These are phyloP conservation scores for Periplaneta americana DNA, from an alignment of 1,140 invertebrate species.

Conservation along the genomic window DNA sequence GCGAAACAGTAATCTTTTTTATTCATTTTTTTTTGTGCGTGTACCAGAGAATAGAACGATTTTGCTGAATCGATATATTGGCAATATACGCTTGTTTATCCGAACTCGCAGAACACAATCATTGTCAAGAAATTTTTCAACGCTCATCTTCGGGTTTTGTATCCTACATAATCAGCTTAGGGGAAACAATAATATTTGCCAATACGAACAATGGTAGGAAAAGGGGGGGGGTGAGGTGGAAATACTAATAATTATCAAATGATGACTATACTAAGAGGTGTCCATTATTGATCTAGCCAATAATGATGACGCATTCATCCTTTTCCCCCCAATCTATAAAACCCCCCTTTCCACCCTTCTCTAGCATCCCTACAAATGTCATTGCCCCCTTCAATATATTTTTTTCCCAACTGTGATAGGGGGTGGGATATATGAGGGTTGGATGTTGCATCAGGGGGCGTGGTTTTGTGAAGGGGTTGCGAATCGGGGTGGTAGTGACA, in stretches of 20 bases:
- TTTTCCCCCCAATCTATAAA: not conserved
- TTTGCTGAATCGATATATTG: not conserved
- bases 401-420: not conserved
- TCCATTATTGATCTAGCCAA: not conserved
- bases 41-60: not conserved
- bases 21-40: not conserved
- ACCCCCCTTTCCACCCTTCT: not conserved
- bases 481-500: not conserved
- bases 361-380: not conserved
- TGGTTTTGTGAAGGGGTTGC: not conserved
- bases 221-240: too few species aligned
- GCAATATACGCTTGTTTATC: not conserved
- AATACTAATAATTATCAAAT: not conserved
- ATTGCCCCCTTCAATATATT: not conserved
- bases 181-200: not conserved
- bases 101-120: not conserved
- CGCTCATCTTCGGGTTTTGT: not conserved
- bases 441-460: not conserved
- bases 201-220: not conserved
- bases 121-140: not conserved
- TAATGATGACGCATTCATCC: constrained; percentile 1
- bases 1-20: not conserved
- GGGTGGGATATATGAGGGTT: not conserved
- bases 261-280: not conserved
- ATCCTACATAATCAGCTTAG: not conserved